Percentiles rank a stretch among this genome's conserved stretches.
phyloP scores from a whole-genome alignment of 2,888 invertebrate genomes.

The Ophion obscuratus region DNA sequence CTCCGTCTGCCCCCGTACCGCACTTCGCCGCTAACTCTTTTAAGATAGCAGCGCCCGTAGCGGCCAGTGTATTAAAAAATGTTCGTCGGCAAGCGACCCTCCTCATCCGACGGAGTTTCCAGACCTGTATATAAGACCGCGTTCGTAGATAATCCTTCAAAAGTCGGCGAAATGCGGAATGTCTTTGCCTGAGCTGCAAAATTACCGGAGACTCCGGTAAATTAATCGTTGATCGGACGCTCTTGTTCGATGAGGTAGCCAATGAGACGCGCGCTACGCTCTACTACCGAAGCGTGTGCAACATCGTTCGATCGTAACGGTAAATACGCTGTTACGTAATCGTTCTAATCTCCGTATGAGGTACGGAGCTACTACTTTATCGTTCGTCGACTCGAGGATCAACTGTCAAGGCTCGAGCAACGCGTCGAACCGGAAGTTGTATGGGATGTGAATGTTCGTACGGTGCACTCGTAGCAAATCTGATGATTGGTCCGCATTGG shows the following conservation, averaged over 20 bases:
- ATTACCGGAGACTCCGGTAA: background rate
- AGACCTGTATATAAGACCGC: too few species aligned
- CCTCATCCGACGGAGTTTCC: too few species aligned
- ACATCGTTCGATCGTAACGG: background rate
- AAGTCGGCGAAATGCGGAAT: background rate
- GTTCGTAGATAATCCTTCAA: background rate
- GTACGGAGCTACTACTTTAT: background rate
- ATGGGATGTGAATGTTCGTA: background rate
- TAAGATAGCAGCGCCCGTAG: too few species aligned
- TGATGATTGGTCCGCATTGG: conserved; percentile 15
- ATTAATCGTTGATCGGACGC: background rate
- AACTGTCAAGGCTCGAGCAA: background rate
- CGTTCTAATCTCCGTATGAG: background rate
- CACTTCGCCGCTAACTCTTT: too few species aligned
- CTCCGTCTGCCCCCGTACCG: too few species aligned
- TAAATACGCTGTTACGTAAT: background rate
- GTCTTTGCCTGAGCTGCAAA: background rate
- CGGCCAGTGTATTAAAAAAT: too few species aligned
- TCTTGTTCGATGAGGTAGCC: background rate
- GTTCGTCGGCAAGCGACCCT: too few species aligned
- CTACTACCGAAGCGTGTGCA: background rate
- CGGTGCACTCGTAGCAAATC: background rate
- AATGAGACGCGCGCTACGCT: background rate
- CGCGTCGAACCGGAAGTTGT: background rate
- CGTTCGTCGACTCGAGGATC: background rate